Conservation (phyloP, 2,888 invertebrate genomes). For the Rotaria socialis region DNA sequence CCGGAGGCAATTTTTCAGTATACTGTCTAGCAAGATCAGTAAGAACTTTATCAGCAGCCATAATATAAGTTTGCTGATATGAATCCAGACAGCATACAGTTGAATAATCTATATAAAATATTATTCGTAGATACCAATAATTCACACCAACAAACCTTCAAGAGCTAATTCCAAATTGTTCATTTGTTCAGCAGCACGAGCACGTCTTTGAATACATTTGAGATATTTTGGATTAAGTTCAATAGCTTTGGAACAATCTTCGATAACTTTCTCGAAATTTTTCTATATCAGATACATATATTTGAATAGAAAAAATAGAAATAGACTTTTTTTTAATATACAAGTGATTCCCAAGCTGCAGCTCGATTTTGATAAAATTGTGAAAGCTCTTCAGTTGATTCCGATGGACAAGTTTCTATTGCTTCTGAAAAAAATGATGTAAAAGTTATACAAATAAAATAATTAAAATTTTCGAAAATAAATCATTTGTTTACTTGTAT, state of each 20-base stretch:
- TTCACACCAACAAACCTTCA: constrained; percentile 62
- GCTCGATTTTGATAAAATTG: constrained; percentile 93
- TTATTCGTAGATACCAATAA: background rate
- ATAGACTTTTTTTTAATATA: constrained; percentile 53
- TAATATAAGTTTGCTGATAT: constrained; percentile 8
- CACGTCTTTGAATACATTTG: constrained; percentile 77
- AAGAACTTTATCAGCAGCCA: constrained; percentile 29
- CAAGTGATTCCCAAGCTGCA: constrained; percentile 84
- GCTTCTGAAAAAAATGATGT: constrained; percentile 52
- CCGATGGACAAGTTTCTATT: constrained; percentile 59
- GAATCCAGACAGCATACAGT: constrained; percentile 13
- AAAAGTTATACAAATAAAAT: too few relatives aligned
- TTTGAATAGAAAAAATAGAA: background rate
- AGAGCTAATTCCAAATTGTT: constrained; percentile 75
- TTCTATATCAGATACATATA: constrained; percentile 55
- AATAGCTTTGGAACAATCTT: constrained; percentile 79
- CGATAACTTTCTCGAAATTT: constrained; percentile 76
- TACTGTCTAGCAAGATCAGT: background rate
- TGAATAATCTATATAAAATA: background rate
- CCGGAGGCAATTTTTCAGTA: background rate
- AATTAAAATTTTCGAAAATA: background rate
- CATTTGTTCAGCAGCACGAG: constrained; percentile 68
- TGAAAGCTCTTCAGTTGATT: constrained; percentile 72
- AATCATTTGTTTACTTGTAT: constrained; percentile 51
- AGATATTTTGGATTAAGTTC: constrained; percentile 77